Conservation (phyloP, 2,888 invertebrate genomes). For the Drosophila parthenogenetica region DNA sequence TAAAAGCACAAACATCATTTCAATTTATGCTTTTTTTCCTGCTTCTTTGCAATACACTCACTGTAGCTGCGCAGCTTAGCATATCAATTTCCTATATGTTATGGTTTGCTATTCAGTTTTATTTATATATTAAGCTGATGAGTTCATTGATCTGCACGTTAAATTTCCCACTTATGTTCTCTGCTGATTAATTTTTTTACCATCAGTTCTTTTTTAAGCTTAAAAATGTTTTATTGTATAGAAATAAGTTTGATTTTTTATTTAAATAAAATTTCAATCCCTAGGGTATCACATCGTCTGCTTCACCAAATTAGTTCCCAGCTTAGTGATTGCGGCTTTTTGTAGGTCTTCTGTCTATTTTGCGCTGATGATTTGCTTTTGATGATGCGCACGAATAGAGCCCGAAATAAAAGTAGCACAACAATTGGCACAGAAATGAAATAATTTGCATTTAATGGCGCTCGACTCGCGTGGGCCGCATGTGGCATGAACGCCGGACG, state of each 20-base stretch:
- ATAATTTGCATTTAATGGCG: constrained; percentile 79
- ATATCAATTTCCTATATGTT: too few species aligned
- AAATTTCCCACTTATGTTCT: too few species aligned
- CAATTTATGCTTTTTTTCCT: constrained; percentile 8
- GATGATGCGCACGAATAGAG: constrained; percentile 76
- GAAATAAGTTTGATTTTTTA: too few species aligned
- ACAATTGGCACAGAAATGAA: constrained; percentile 80
- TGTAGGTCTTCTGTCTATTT: constrained; percentile 32
- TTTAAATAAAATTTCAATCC: too few species aligned
- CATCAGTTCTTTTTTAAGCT: too few species aligned
- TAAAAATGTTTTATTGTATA: too few species aligned
- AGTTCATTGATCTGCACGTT: too few species aligned
- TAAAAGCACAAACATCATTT: constrained; percentile 64
- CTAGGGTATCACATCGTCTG: neutral
- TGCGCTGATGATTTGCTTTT: constrained; percentile 70
- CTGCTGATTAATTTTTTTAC: too few species aligned
- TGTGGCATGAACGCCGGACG: constrained; percentile 49
- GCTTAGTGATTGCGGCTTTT: constrained; percentile 2
- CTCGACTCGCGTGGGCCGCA: constrained; percentile 68
- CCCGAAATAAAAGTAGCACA: constrained; percentile 71
- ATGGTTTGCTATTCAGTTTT: too few species aligned
- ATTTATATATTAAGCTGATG: too few species aligned
- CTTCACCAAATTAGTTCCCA: neutral
- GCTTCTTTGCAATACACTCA: constrained; percentile 7
- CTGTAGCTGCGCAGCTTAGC: neutral